Conservation (phyloP, 2,888 invertebrate genomes). For the Drosophila paranaensis region DNA sequence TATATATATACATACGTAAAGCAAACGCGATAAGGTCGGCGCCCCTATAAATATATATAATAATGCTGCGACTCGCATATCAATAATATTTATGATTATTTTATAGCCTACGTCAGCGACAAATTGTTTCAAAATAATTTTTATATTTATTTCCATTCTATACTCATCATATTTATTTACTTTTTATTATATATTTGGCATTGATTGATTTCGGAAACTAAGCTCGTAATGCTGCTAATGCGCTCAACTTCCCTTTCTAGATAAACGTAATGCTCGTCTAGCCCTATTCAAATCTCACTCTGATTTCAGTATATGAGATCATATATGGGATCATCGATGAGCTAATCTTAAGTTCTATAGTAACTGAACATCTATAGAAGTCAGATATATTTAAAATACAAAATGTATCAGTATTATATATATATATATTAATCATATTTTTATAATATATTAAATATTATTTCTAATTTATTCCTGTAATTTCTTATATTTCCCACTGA, state of each 20-base stretch:
- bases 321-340: neutral
- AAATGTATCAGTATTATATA: too few relatives aligned
- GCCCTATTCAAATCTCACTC: neutral
- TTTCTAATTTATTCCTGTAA: too few relatives aligned
- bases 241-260: neutral
- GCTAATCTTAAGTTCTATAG: neutral
- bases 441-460: too few relatives aligned
- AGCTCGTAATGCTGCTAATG: constrained; percentile 27
- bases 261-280: neutral
- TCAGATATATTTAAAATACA: neutral
- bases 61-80: constrained; percentile 18
- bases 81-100: constrained; percentile 28
- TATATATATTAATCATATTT: too few relatives aligned
- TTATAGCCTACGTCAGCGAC: constrained; percentile 31
- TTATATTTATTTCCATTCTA: neutral
- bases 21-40: constrained; percentile 36
- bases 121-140: constrained; percentile 9
- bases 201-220: constrained; percentile 21
- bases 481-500: too few relatives aligned
- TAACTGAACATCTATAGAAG: neutral
- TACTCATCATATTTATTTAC: neutral
- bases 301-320: neutral
- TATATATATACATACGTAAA: constrained; percentile 3
- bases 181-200: neutral
- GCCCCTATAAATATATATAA: constrained; percentile 23